These are phyloP conservation scores for Hyposmocoma kahamanoa DNA, from an alignment of 1,140 invertebrate genomes.

Conservation along the genomic window DNA sequence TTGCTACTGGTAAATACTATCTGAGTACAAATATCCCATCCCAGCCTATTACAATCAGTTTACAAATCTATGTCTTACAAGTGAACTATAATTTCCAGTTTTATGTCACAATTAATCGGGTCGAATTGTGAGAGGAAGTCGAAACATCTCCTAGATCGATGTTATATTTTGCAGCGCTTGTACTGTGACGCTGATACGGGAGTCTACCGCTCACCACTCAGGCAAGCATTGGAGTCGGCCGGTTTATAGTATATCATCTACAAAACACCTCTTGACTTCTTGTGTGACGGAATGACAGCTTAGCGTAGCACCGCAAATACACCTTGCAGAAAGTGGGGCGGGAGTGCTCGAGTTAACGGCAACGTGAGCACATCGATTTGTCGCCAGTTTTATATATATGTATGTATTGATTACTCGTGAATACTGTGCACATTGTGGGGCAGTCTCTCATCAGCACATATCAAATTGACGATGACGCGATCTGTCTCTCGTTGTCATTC, in stretches of 20 bases:
- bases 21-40: too few species aligned
- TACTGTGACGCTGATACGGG: conserved; percentile 80
- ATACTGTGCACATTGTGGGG: too few species aligned
- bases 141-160: conserved; percentile 61
- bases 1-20: too few species aligned
- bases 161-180: conserved; percentile 82
- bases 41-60: too few species aligned
- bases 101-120: too few species aligned
- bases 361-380: not conserved
- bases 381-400: not conserved
- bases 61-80: too few species aligned
- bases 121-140: conserved; percentile 29
- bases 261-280: conserved; percentile 64
- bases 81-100: too few species aligned
- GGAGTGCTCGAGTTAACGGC: not conserved
- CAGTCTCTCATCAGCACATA: too few species aligned
- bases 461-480: not conserved
- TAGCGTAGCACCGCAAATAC: conserved; percentile 50
- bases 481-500: not conserved
- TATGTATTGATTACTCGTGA: too few species aligned
- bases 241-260: conserved; percentile 69
- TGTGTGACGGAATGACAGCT: conserved; percentile 69
- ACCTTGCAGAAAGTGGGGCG: conserved; percentile 16
- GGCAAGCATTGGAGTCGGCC: conserved; percentile 80
- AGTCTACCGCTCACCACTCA: conserved; percentile 83